Evolutionary conservation across 1,140 invertebrate species (phyloP), one percentile per base, ranked within the genome.

Genomic region (Whitmania pigra): DNA sequence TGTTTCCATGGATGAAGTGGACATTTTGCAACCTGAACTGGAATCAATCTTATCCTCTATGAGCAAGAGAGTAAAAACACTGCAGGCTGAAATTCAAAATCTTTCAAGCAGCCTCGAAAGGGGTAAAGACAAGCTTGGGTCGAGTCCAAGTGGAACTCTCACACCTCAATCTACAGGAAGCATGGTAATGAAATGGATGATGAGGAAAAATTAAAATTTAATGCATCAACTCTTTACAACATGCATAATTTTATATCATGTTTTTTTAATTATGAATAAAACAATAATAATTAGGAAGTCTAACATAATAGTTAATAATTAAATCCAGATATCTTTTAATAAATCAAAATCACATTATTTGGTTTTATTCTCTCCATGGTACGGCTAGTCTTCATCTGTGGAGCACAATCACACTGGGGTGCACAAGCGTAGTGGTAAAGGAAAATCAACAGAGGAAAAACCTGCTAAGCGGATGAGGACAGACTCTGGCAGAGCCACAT

Each of bases 11-110:
- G 91, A 94, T 75, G 92, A 95, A 79, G 82, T 95, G 18, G 91
- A 94, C 79, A 84, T 85, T 0, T 82, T 95, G 17, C 92, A 96
- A 78, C 78, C 89, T 57, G 93, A 95, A 79, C 80, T 95, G n/a
- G 92, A 96, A 82, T 88, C 88, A 55, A 80, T 95, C 40, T 83
- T 94, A 17, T 90, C 90, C 0, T 89, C 88, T 60, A 88, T 89
- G 43, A 89, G 90, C 0, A 85, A 92, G 2, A 83, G 92, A 55
- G 86, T 87, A 74, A 84, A 89, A 75, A 86, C 88, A 66, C 85
- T 94, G 6, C 87, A 90, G 77, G 85, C 86, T 11, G 91, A 94
- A 84, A 79, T 82, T 40, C 76, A 80, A 55, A 77, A 79, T 29
- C 77, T 83, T n/a, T 76, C 76, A 55, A 77, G 76, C 75, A 79